These are phyloP conservation scores for Rhimphoctona megacephalus DNA, from an alignment of 2,888 invertebrate genomes.

Conservation along the genomic window DNA sequence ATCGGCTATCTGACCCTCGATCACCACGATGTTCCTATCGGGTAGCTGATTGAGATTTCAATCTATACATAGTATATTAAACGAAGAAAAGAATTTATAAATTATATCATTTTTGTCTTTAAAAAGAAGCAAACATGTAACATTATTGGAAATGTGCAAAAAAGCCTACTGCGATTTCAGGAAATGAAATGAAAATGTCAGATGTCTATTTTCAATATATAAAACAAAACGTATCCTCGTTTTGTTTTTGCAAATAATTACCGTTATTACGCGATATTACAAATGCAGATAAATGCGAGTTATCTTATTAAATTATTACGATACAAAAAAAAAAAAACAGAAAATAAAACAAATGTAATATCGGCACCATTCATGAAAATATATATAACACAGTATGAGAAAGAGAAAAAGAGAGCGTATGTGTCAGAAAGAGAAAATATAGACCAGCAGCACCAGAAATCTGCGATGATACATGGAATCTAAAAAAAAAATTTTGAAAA, in stretches of 20 bases:
- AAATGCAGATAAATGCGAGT: slow-evolving; percentile 34
- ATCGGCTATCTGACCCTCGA: slow-evolving; percentile 56
- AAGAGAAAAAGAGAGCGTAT: slow-evolving; percentile 36
- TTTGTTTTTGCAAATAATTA: slow-evolving; percentile 26
- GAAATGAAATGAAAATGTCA: not conserved
- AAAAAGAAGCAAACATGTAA: not conserved
- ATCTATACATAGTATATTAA: slow-evolving; percentile 12
- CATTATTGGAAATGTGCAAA: not conserved
- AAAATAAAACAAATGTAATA: slow-evolving; percentile 58
- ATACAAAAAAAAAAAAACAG: not conserved
- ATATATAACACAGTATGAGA: slow-evolving; percentile 30
- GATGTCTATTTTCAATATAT: not conserved
- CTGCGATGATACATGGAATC: slow-evolving; percentile 25
- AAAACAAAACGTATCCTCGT: slow-evolving; percentile 5
- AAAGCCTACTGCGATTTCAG: not conserved
- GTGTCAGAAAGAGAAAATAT: slow-evolving; percentile 10
- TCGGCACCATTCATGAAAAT: slow-evolving; percentile 52
- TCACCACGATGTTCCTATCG: slow-evolving; percentile 64
- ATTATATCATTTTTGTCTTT: slow-evolving; percentile 15
- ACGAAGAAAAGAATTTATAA: slow-evolving; percentile 14
- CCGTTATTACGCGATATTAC: slow-evolving; percentile 33
- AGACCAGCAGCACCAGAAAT: slow-evolving; percentile 31
- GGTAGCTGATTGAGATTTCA: slow-evolving; percentile 64
- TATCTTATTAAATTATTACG: slow-evolving; percentile 56
- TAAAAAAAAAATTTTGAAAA: slow-evolving; percentile 32